Base-by-base conservation (phyloP, 2,888 invertebrate genomes). In the Microplitis deprimator region DNA sequence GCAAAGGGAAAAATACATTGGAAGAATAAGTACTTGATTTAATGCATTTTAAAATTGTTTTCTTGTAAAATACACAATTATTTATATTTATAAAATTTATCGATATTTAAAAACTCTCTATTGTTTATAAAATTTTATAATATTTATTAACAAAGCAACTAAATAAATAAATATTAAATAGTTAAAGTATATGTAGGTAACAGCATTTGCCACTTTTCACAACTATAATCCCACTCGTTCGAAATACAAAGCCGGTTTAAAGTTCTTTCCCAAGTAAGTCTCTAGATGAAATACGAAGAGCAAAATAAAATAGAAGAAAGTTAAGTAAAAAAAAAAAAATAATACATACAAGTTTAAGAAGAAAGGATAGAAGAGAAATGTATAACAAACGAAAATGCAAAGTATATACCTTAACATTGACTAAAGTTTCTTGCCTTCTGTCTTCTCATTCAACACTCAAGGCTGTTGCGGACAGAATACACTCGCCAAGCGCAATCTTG, bases 401-500 rank as follows among this genome's bases (percentile, higher is more conserved):
- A 59, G 38, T 17, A 59, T 50, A n/a, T 72, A 62, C 38, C 38
- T 10, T 16, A 29, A 16, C 16, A 17, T 5, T 29, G 67, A 67
- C 67, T 72, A n/a, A 62, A 72, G 39, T 72, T 60, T 72, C 61
- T 60, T 62, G 38, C 10, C 71, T 39, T 61, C 13, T 72, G 40
- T 62, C 62, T 62, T 72, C 62, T 7, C 38, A 62, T 72, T 62
- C 62, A 72, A 16, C 68, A 41, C 17, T 41, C 68, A 17, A 17
- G 17, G 20, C 68, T 68, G 17, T 20, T 41, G 13, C 50, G 16
- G 38, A 62, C 62, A 39, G 17, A 72, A 72, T 72, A 60, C 40
- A 72, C 62, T 72, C 62, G 39, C 39, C 17, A 39, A 62, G 61
- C 16, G 71, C 71, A 72, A 72, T 72, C 71, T 62, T 62, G 29